Conservation (phyloP, 2,888 invertebrate species). For the Crepidodera aurea region DNA sequence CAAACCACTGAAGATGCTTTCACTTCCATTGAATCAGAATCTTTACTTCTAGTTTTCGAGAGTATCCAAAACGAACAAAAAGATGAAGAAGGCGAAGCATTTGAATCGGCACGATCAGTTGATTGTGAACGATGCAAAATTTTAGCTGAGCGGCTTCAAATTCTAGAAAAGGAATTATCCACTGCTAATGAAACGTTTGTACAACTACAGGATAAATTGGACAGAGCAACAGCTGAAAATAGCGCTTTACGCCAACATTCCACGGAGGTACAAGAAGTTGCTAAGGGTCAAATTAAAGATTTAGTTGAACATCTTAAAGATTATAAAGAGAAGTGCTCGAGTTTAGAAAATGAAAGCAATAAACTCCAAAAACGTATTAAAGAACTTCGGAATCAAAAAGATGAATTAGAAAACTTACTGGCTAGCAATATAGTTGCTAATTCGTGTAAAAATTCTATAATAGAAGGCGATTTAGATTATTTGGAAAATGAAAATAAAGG, state of each 20-base stretch:
- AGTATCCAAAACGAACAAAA: not conserved
- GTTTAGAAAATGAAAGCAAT: slow-evolving; percentile 44
- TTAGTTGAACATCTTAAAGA: slow-evolving; percentile 50
- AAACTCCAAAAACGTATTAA: slow-evolving; percentile 26
- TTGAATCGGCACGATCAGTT: slow-evolving; percentile 6
- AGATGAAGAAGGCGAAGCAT: slow-evolving; percentile 1
- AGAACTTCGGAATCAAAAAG: slow-evolving; percentile 28
- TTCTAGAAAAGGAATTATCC: slow-evolving; percentile 41
- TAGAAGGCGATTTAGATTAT: slow-evolving; percentile 42
- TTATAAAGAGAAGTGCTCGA: slow-evolving; percentile 43
- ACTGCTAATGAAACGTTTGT: slow-evolving; percentile 42
- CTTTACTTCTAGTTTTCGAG: not conserved
- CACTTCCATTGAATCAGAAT: not conserved
- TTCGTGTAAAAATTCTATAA: slow-evolving; percentile 37
- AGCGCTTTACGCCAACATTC: slow-evolving; percentile 53
- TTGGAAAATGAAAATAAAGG: slow-evolving; percentile 34
- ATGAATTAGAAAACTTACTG: slow-evolving; percentile 45
- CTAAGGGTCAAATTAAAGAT: slow-evolving; percentile 56
- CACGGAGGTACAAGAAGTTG: slow-evolving; percentile 54
- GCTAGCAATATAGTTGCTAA: slow-evolving; percentile 41
- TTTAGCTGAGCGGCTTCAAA: slow-evolving; percentile 25
- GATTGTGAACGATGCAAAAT: slow-evolving; percentile 10
- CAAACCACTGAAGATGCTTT: not conserved
- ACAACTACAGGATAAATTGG: slow-evolving; percentile 28
- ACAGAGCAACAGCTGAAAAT: slow-evolving; percentile 50